Evolutionary conservation across 2,113 vertebrate genomes (phyloP).

Genomic region (Calyptomena viridis): DNA sequence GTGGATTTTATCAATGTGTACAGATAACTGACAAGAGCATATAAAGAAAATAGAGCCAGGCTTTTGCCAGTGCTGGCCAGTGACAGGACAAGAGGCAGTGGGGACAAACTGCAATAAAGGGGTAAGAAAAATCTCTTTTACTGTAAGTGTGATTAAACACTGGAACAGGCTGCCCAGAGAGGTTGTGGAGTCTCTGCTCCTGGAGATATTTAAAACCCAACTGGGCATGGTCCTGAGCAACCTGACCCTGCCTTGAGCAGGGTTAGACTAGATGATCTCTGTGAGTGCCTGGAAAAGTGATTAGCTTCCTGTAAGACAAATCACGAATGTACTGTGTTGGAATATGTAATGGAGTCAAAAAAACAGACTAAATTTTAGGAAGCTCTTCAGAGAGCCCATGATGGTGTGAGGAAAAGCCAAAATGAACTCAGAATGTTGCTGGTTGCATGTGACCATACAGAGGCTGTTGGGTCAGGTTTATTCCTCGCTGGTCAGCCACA

Average conservation of each 20-base stretch:
- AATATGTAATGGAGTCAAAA: neutral
- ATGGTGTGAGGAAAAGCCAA: neutral
- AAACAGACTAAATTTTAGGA: neutral
- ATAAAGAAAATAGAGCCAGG: neutral
- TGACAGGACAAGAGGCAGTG: neutral
- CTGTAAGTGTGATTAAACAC: neutral
- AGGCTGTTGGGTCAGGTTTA: neutral
- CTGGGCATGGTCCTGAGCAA: neutral
- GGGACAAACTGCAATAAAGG: neutral
- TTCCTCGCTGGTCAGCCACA: accelerated
- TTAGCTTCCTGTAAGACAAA: neutral
- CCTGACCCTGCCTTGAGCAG: neutral
- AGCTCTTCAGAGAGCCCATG: neutral
- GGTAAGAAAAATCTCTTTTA: neutral
- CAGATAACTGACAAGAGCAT: neutral
- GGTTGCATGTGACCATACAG: neutral
- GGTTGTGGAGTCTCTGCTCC: neutral
- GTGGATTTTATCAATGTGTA: neutral
- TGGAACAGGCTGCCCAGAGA: neutral
- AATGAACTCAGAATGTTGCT: neutral
- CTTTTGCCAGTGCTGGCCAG: neutral
- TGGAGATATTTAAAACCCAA: neutral
- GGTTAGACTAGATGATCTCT: neutral
- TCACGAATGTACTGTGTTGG: neutral
- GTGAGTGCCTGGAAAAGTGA: neutral